Evolutionary conservation across 64 coral and sea anemone genomes (phyloP), one percentile per base, ranked within the genome.

Genomic region (Astreopora myriophthalma): DNA sequence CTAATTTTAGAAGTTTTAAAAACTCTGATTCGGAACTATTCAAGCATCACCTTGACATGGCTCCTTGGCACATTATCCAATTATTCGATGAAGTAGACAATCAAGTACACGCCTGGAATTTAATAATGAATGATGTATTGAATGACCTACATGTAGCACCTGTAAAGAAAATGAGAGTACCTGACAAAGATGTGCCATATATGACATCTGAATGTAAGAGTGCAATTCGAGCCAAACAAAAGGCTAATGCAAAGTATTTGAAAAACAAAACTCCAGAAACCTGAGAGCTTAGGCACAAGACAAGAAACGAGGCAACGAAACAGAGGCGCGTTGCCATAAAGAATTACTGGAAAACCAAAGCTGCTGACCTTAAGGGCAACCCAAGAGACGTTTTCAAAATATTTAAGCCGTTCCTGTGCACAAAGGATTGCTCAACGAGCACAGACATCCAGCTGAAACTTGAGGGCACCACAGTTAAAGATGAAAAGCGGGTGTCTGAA

Each of bases 281-380:
- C 81, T 63, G 81, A 25, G 60, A 85, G 57, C 81, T 83, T 29
- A 83, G 78, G 78, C 78, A n/a, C 76, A 79, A 48, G 0, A 79
- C 76, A 79, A 79, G 76, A 79, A 79, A 79, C 76, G 79, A 83
- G 48, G 79, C 79, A 83, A 83, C 48, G 79, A 61, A 83, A 83
- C 40, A 83, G 79, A 83, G 49, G 49, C 79, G 79, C 44, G 24
- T 52, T 83, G 79, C 39, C 79, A 83, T 83, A 83, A 83, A 60
- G 79, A 83, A 83, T n/a, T 29, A 32, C 34, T 19, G 27, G n/a
- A 55, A 55, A 55, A 55, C 49, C 49, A 14, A 55, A 55, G 49
- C 49, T 55, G 49, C 49, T 55, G 49, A 55, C 49, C 49, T 55
- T 55, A 55, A 55, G 49, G 17, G 49, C 17, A 16, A 55, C 17